Percentiles rank a stretch among this genome's conserved stretches.
Evolutionary conservation across 2,113 vertebrate genomes (phyloP).

Genomic region (Nyctibius bracteatus): DNA sequence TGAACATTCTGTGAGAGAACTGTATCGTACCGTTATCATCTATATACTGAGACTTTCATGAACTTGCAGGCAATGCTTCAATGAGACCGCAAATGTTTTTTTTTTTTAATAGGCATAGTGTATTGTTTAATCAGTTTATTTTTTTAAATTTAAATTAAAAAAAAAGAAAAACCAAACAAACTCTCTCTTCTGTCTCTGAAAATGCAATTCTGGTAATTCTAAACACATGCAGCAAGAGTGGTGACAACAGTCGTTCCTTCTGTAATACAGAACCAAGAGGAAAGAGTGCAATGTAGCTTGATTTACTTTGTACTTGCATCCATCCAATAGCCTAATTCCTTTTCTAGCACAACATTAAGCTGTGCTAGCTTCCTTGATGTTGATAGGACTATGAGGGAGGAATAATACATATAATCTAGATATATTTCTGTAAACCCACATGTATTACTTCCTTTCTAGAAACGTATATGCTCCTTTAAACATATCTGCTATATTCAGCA

Average conservation of each 20-base stretch:
- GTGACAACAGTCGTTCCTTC: neutral
- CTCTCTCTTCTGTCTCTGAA: neutral
- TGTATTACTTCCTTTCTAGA: neutral
- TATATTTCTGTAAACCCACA: neutral
- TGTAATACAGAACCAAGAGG: neutral
- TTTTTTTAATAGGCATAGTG: neutral
- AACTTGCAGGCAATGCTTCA: neutral
- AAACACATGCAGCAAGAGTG: neutral
- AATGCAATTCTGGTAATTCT: neutral
- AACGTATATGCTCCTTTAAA: neutral
- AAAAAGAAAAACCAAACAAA: neutral
- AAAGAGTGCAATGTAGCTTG: neutral
- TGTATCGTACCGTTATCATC: neutral
- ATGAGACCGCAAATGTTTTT: neutral
- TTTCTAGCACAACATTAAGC: neutral
- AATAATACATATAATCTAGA: neutral
- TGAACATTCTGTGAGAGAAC: neutral
- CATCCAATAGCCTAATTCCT: neutral
- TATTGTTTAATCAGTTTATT: neutral
- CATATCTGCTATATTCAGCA: neutral
- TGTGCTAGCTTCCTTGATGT: neutral
- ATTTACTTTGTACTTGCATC: neutral
- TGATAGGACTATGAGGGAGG: neutral
- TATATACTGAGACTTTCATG: neutral
- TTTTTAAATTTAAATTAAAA: neutral